A percentile compares a stretch with the other conserved stretches of the same genome.
These are phyloP conservation scores for Eristalis intricaria DNA, from an alignment of 2,888 invertebrate species.

Conservation along the genomic window DNA sequence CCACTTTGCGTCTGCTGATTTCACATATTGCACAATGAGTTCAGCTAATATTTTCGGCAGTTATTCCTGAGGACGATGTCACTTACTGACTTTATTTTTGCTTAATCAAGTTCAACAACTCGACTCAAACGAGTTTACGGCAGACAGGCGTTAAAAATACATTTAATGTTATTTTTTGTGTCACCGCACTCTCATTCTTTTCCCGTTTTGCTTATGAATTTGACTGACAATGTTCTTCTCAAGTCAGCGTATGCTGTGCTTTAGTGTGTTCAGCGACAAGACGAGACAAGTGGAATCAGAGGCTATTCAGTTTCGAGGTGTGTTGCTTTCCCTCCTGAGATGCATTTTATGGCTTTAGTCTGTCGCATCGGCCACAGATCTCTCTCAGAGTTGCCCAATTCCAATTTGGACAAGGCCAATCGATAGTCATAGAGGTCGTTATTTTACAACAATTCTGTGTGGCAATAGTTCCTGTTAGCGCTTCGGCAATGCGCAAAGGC, in stretches of 20 bases:
- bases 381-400: background rate
- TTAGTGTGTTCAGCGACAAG: background rate
- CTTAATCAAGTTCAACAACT: background rate
- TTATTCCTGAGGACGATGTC: background rate
- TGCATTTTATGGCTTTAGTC: background rate
- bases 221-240: background rate
- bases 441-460: conserved; percentile 4
- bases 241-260: background rate
- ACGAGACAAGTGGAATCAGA: background rate
- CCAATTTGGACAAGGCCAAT: conserved; percentile 1
- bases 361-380: too few species aligned
- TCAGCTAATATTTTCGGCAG: background rate
- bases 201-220: too few species aligned
- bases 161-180: background rate
- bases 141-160: background rate
- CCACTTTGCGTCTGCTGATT: background rate
- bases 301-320: background rate
- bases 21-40: background rate
- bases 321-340: background rate
- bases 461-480: conserved; percentile 9
- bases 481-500: conserved; percentile 2
- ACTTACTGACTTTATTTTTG: background rate
- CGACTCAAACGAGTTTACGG: background rate
- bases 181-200: background rate
- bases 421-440: background rate